Evolutionary conservation across 2,113 vertebrate genomes (phyloP), one percentile per base, ranked within the genome.

Genomic region (Tenrec ecaudatus): DNA sequence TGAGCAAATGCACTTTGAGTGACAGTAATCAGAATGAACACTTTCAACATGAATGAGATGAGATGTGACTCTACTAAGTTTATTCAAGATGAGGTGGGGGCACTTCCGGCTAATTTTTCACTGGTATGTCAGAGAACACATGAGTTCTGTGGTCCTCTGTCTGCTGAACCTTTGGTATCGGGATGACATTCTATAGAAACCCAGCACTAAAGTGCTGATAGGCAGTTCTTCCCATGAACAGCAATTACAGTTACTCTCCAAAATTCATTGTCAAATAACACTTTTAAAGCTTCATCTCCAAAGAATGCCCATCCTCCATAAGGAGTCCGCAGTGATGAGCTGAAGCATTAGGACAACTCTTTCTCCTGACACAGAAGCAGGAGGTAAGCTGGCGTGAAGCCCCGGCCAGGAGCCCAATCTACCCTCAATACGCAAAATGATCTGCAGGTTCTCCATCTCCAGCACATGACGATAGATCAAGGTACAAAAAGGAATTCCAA

Each of bases 81-180:
- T 95, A 96, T 90, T 95, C 90, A 73, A 90, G 94, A 90, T 36
- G 82, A 73, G 19, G 60, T 23, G 5, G 17, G 77, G 62, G 27
- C 5, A 64, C 36, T 38, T 40, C 31, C 33, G 77, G 33, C 68
- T 85, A 33, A 19, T 38, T 64, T 62, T 82, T 88, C 71, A 78
- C 23, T 71, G 0, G 0, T 60, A 0, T 43, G 40, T 86, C 66
- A 87, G 38, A 78, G 47, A 82, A 15, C 31, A 84, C 0, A 0
- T 38, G 82, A n/a, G 60, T 57, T 75, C 69, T 2, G 16, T 11
- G 79, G 57, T 19, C 43, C 23, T 73, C 17, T 8, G 29, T n/a
- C 77, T 73, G 71, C 20, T 10, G 15, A n/a, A 33, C 47, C 9
- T 83, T 53, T 73, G n/a, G 38, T 36, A 64, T 62, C 11, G 53